Base-by-base conservation (phyloP, 2,113 vertebrate species). In the Lagopus muta region DNA sequence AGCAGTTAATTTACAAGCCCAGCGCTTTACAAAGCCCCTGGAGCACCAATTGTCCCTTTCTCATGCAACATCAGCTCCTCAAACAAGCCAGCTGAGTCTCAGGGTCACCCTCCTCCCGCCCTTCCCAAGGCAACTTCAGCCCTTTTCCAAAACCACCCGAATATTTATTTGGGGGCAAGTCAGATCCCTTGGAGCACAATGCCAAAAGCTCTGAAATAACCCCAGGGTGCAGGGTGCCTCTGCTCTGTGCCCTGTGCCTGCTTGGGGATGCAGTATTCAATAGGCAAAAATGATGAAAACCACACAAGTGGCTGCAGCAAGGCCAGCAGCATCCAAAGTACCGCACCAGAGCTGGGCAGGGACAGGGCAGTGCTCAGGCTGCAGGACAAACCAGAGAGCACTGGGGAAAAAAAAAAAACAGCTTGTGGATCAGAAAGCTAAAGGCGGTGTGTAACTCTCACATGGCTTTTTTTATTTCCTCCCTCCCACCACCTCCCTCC, bases 1-100 rank as follows among this genome's bases (percentile, higher is more conserved):
- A 95, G 88, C 92, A 96, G 90, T 93, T 95, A 92, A 95, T 97
- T 97, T 96, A 95, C 94, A 93, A 95, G 64, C 92, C 87, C 88
- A 80, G 80, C 84, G 66, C 54, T 93, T 95, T 85, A 93, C 84
- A 86, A 90, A 96, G 83, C 60, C 88, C 94, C 93, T 38, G 90
- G 75, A 89, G 95, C 90, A 92, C 83, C 93, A 92, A 93, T 82
- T 92, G 92, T 95, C 83, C 93, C 90, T 90, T 94, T 77, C 89
- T 93, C 92, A 74, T 57, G 78, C 61, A 66, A 91, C 80, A 95
- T 71, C 94, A 87, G 88, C 89, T 87, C 75, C 92, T 91, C 92
- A 36, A 34, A 91, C 30, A 50, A 91, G 91, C 92, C 90, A 96
- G 82, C 92, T 93, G 87, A 92, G 90, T 75, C 92, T 84, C 1